Evolutionary conservation across 2,888 invertebrate species (phyloP), one percentile per base, ranked within the genome.

Genomic region (Ferdinandea cuprea): DNA sequence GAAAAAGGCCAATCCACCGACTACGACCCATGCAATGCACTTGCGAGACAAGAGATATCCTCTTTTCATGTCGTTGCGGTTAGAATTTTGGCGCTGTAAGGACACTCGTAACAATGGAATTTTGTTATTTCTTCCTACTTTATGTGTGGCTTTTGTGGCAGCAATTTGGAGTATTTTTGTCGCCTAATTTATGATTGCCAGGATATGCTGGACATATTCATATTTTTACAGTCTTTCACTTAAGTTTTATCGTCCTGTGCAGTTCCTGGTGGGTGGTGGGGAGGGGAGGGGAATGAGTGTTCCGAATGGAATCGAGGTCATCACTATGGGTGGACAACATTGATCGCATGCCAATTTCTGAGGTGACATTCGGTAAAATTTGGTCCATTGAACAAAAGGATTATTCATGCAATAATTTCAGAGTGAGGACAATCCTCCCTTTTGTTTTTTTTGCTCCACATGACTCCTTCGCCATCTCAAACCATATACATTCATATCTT

Each of bases 1-100:
- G 78, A 78, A 83, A 83, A 77, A 73, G 78, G 68, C 83, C 78
- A 78, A 83, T 83, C 78, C 56, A 83, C 72, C 63, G 35, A 44
- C 46, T 54, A 44, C 42, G 28, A 69, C 61, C 63, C 25, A n/a
- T 15, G 32, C 50, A 69, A 52, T 80, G 80, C 80, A 80, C 76
- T 81, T 56, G 65, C 44, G 19, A 65, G 21, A 17, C 68, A 58
- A 44, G 50, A 35, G 76, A 59, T 77, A 71, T 77, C 66, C 58
- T n/a, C n/a, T 69, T 74, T n/a, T 15, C 25, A 44, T 44, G 32
- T 42, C 58, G 44, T 46, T 83, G 66, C 44, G 78, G 83, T 83
- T 73, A 65, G 52, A 59, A 58, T 44, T 78, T 78, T 72, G 58
- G 72, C 68, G 50, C 5, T 25, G 50, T 21, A 37, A 44, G 59